phyloP scores from a whole-genome alignment of 2,888 invertebrate genomes.

The Apamea epomidion region DNA sequence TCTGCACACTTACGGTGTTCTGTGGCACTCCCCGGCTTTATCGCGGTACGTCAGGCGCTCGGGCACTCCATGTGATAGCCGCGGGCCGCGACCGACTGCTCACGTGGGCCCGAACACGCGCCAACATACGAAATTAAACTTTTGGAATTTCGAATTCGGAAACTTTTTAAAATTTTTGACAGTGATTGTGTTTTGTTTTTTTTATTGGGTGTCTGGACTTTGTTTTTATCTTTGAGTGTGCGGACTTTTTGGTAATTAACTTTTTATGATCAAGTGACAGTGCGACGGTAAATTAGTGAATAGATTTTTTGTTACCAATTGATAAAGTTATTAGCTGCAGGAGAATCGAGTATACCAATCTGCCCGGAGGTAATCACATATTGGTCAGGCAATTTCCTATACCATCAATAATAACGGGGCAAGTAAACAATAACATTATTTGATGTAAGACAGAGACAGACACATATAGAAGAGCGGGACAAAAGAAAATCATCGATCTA shows the following conservation, averaged over 20 bases:
- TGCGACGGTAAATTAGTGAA: conserved; percentile 45
- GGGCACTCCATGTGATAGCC: conserved; percentile 89
- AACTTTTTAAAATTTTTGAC: conserved; percentile 51
- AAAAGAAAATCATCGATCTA: conserved; percentile 80
- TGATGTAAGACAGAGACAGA: conserved; percentile 77
- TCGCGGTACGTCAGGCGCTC: conserved; percentile 78
- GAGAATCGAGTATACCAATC: conserved; percentile 56
- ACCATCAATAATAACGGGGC: conserved; percentile 84
- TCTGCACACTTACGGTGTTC: conserved; percentile 73
- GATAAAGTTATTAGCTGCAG: conserved; percentile 70
- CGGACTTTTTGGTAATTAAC: conserved; percentile 24
- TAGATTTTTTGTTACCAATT: conserved; percentile 36
- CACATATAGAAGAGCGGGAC: conserved; percentile 72
- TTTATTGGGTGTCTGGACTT: conserved; percentile 13
- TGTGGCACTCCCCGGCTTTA: conserved; percentile 82
- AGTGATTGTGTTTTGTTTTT: conserved; percentile 55
- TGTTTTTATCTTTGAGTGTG: conserved; percentile 28
- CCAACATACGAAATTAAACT: conserved; percentile 73
- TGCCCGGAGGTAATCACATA: conserved; percentile 78
- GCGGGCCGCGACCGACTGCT: conserved; percentile 77
- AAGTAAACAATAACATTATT: conserved; percentile 89
- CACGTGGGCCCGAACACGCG: conserved; percentile 73
- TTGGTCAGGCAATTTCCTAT: conserved; percentile 82
- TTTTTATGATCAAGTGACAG: conserved; percentile 47
- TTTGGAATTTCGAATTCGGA: conserved; percentile 65